Evolutionary conservation across 2,888 invertebrate genomes (phyloP).

Genomic region (Macaria liturata): DNA sequence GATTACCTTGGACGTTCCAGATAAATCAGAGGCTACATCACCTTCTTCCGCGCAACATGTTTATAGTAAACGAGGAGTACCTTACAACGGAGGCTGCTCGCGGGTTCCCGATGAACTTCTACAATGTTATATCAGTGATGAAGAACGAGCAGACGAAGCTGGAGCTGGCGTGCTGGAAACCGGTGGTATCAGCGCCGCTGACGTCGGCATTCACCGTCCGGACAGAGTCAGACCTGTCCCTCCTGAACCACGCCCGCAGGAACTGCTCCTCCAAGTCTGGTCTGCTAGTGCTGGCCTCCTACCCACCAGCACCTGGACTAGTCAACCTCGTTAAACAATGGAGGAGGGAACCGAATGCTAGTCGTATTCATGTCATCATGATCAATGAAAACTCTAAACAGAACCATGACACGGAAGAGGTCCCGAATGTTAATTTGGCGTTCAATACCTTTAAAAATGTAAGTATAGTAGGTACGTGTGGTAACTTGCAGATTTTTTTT

Average conservation of each 20-base stretch:
- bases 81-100: background rate
- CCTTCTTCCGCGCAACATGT: background rate
- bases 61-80: slow-evolving; percentile 8
- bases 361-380: slow-evolving; percentile 36
- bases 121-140: slow-evolving; percentile 1
- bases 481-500: no score
- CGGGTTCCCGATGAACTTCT: background rate
- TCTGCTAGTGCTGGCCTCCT: slow-evolving; percentile 37
- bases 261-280: slow-evolving; percentile 28
- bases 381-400: slow-evolving; percentile 24
- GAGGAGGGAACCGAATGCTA: slow-evolving; percentile 36
- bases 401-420: slow-evolving; percentile 22
- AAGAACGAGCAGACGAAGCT: background rate
- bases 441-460: slow-evolving; percentile 36
- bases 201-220: slow-evolving; percentile 2
- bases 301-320: slow-evolving; percentile 38
- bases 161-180: slow-evolving; percentile 5
- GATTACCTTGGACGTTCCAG: background rate
- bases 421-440: slow-evolving; percentile 32
- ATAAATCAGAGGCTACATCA: background rate
- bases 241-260: slow-evolving; percentile 31
- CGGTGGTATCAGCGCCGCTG: background rate
- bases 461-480: slow-evolving; percentile 24
- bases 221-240: slow-evolving; percentile 29
- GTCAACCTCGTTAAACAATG: slow-evolving; percentile 39